Percentiles rank a stretch among this genome's conserved stretches.
Conservation (phyloP, 1,140 invertebrate genomes). For the Ectropis grisescens region DNA sequence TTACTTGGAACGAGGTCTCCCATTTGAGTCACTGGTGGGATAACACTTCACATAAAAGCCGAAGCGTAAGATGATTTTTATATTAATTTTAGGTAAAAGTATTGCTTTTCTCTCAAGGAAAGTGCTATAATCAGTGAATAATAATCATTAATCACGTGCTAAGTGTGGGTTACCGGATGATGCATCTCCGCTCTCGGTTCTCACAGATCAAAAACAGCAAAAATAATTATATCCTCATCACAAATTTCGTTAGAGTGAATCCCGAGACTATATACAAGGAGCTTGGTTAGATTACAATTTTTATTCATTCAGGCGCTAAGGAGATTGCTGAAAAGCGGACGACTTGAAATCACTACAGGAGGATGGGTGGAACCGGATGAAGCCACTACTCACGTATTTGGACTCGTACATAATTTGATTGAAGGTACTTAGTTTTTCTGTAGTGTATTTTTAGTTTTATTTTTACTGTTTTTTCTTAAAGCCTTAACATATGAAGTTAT, state of each 20-base stretch:
- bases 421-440: constrained; percentile 45
- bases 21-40: constrained; percentile 95
- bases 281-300: too few relatives aligned
- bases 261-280: too few relatives aligned
- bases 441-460: constrained; percentile 3
- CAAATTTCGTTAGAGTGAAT: too few relatives aligned
- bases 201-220: too few relatives aligned
- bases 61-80: constrained; percentile 23
- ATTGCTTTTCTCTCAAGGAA: too few relatives aligned
- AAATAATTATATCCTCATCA: too few relatives aligned
- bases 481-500: too few relatives aligned
- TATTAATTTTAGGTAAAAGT: background rate
- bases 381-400: constrained; percentile 87
- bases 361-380: constrained; percentile 97
- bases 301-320: constrained; percentile 66
- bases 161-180: too few relatives aligned
- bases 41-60: constrained; percentile 28
- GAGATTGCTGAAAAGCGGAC: constrained; percentile 78
- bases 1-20: constrained; percentile 94
- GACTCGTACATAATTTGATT: constrained; percentile 83
- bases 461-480: background rate
- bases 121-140: too few relatives aligned
- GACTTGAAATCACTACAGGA: constrained; percentile 90
- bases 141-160: too few relatives aligned
- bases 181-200: too few relatives aligned